phyloP scores from a whole-genome alignment of 2,113 vertebrate species.

The Ciconia stormi region DNA sequence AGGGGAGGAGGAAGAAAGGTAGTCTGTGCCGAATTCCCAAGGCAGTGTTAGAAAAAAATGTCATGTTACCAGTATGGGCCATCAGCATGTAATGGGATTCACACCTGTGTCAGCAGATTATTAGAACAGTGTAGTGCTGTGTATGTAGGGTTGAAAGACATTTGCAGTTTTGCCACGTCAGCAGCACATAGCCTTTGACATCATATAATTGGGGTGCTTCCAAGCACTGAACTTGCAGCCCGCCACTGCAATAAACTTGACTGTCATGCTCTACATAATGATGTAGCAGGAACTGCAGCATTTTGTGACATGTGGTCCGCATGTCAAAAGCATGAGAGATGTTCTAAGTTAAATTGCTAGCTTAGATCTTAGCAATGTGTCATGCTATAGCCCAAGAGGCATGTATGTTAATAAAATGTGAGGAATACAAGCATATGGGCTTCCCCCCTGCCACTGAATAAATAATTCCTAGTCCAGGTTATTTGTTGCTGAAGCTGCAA shows the following conservation, averaged over 20 bases:
- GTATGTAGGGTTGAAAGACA: conserved; percentile 5
- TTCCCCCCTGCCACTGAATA: neutral
- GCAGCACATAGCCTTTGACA: conserved; percentile 47
- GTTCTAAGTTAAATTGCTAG: neutral
- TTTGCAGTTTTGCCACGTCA: conserved; percentile 38
- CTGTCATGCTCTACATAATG: neutral
- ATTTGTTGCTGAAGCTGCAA: neutral
- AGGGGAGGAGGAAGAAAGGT: neutral
- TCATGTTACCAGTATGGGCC: neutral
- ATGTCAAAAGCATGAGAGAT: neutral
- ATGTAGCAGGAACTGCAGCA: neutral
- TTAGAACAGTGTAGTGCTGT: neutral
- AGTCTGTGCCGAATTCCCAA: neutral
- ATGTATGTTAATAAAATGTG: neutral
- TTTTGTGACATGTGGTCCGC: neutral
- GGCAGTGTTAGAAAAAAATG: neutral
- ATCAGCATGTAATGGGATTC: neutral
- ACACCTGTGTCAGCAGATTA: conserved; percentile 5
- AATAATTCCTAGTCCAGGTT: neutral
- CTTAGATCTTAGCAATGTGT: neutral
- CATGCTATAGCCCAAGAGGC: neutral
- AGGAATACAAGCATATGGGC: neutral
- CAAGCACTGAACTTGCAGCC: conserved; percentile 16
- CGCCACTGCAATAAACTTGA: neutral
- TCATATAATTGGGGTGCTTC: conserved; percentile 52